These are phyloP conservation scores for Coleophora deauratella DNA, from an alignment of 2,888 invertebrate genomes.

Conservation along the genomic window DNA sequence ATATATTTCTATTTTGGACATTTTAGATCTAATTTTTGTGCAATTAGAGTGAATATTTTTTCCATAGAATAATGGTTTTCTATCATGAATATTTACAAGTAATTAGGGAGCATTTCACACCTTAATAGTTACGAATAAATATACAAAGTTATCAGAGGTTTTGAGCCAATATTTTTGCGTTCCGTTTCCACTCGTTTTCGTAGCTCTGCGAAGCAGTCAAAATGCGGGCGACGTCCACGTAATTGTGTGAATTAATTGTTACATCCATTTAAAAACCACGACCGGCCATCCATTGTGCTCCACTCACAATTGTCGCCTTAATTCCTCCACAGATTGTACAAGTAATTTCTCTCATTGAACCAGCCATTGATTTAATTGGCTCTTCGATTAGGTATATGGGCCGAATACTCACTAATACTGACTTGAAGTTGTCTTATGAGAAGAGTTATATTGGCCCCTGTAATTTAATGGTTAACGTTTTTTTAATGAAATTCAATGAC, in stretches of 20 bases:
- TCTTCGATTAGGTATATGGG: constrained; percentile 42
- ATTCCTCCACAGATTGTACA: constrained; percentile 53
- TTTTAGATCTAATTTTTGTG: no score
- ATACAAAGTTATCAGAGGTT: no score
- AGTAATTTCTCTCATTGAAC: constrained; percentile 49
- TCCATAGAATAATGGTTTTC: no score
- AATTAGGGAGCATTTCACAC: no score
- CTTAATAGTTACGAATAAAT: no score
- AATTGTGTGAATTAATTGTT: constrained; percentile 74
- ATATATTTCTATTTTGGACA: no score
- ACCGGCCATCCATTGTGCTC: constrained; percentile 49
- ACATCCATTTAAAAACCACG: constrained; percentile 73
- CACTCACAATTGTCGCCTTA: constrained; percentile 54
- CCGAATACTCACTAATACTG: constrained; percentile 8
- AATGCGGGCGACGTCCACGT: constrained; percentile 69
- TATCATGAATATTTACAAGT: no score
- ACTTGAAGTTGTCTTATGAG: constrained; percentile 1
- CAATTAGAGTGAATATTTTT: no score
- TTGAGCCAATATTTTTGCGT: no score
- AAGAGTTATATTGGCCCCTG: no score
- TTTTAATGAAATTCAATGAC: no score
- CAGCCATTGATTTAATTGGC: constrained; percentile 48
- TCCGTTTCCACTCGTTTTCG: constrained; percentile 4
- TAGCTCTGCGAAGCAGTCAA: constrained; percentile 38
- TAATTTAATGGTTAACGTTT: no score